A percentile compares a stretch with the other conserved stretches of the same genome.
These are phyloP conservation scores for Galagoides demidoff DNA, from an alignment of 2,797 vertebrate species.

Conservation along the genomic window DNA sequence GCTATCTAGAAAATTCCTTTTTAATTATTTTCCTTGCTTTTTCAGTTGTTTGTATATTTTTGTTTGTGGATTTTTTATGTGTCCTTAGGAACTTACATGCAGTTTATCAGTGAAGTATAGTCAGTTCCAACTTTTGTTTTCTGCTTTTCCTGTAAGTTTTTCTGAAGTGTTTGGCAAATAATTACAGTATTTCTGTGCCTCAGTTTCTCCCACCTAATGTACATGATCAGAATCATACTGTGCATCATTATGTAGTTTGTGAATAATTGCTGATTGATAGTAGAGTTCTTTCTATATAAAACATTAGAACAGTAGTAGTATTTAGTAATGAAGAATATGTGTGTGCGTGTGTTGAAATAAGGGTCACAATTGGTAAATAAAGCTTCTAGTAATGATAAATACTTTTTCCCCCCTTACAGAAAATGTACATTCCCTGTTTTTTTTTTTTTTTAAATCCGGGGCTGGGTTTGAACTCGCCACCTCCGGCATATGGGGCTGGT, in stretches of 20 bases:
- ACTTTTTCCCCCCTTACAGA: neutral
- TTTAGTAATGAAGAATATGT: neutral
- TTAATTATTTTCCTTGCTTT: constrained; percentile 36
- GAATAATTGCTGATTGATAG: neutral
- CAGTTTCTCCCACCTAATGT: neutral
- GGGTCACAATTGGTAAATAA: neutral
- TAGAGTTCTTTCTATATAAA: constrained; percentile 8
- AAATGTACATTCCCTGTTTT: constrained; percentile 17
- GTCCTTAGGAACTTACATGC: neutral
- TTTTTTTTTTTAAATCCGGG: neutral
- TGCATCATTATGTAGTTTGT: neutral
- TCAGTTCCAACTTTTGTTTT: constrained; percentile 42
- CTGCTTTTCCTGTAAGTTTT: neutral
- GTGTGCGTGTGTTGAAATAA: neutral
- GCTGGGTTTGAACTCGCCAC: too few species aligned
- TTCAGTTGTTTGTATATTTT: constrained; percentile 28
- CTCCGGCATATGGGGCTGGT: too few species aligned
- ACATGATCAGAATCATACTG: neutral
- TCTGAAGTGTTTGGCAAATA: neutral
- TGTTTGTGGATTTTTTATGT: constrained; percentile 56
- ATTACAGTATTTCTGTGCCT: constrained; percentile 57
- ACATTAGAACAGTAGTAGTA: neutral
- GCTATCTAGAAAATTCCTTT: constrained; percentile 38
- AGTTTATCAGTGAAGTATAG: neutral
- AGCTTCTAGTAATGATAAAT: constrained; percentile 26